phyloP scores from a whole-genome alignment of 2,113 vertebrate genomes.

The Scortum barcoo region DNA sequence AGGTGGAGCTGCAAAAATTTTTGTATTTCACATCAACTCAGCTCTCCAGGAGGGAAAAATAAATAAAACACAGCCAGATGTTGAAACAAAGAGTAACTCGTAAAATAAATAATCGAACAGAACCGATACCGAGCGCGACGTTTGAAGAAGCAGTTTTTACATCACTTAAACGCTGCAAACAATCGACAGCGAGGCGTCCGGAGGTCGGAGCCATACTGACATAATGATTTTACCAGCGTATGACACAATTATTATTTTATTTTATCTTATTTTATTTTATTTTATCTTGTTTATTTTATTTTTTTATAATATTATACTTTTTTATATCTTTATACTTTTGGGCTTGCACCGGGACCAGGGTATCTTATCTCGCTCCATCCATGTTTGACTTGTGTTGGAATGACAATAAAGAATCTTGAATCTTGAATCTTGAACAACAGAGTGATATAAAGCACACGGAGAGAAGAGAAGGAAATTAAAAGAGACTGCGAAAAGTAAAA shows the following conservation, averaged over 20 bases:
- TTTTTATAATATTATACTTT: no score
- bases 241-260: no score
- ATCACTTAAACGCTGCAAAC: background rate
- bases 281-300: no score
- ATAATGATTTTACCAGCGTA: background rate
- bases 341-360: no score
- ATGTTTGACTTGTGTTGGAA: no score
- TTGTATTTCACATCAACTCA: background rate
- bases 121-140: background rate
- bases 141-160: background rate
- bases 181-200: constrained; percentile 1
- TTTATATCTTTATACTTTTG: no score
- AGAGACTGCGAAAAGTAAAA: background rate
- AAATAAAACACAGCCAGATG: background rate
- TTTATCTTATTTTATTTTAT: no score
- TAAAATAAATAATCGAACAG: background rate
- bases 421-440: no score
- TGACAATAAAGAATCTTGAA: no score
- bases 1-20: no score
- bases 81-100: background rate
- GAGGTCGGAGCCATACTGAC: background rate
- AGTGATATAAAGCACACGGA: background rate
- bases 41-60: background rate
- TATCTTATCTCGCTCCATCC: no score
- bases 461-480: background rate